These are phyloP conservation scores for Leguminivora glycinivorella DNA, from an alignment of 1,140 invertebrate genomes.

Conservation along the genomic window DNA sequence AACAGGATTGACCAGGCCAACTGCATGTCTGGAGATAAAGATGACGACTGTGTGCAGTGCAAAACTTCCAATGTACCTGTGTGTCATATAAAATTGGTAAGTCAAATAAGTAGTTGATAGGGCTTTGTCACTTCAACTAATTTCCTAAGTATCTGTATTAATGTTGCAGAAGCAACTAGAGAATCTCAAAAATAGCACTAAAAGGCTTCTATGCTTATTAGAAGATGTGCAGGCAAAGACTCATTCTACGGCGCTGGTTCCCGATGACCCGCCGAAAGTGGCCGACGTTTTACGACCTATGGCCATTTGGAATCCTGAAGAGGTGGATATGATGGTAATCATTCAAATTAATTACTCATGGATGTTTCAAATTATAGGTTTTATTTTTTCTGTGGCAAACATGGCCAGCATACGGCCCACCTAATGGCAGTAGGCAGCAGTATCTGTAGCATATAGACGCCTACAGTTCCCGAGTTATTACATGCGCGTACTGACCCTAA, in stretches of 20 bases:
- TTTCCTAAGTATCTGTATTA: background rate
- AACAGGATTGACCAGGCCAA: background rate
- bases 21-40: background rate
- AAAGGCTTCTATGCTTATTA: slow-evolving; percentile 52
- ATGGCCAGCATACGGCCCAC: no score
- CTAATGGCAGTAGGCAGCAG: no score
- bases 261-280: slow-evolving; percentile 23
- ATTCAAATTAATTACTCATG: background rate
- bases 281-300: slow-evolving; percentile 16
- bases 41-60: background rate
- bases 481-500: no score
- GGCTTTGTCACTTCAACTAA: no score
- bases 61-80: background rate
- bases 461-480: no score
- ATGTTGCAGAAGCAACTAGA: background rate
- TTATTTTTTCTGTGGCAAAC: no score
- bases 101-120: background rate
- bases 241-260: slow-evolving; percentile 36
- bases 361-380: background rate
- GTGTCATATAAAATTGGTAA: slow-evolving; percentile 7
- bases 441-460: no score
- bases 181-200: slow-evolving; percentile 61
- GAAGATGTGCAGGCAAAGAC: slow-evolving; percentile 60
- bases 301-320: background rate
- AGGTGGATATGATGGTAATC: background rate